Base-by-base conservation (phyloP, 2,888 invertebrate species). In the Megalurothrips usitatus region DNA sequence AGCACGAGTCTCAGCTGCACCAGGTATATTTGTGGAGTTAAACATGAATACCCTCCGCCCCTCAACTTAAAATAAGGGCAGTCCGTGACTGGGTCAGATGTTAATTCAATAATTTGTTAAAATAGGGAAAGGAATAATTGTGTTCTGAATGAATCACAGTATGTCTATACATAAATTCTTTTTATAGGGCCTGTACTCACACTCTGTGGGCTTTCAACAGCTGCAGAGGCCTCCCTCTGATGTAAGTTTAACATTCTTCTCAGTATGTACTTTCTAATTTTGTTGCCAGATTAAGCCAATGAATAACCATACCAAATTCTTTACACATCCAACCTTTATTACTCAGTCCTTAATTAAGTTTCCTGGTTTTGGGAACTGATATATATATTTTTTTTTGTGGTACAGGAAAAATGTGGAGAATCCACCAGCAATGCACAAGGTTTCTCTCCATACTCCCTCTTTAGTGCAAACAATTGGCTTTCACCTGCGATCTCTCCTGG, bases 391-490 rank as follows among this genome's bases (percentile, higher is more conserved):
- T 34, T 43, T 11, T 79, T 79, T 79, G 10, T 79, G 26, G 26
- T 34, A 49, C 23, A 49, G 58, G 79, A 79, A 26, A 75, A 75
- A 58, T 58, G 58, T 58, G 58, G 58, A 23, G 68, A 75, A 23
- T 75, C 68, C 26, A 1, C 68, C 68, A 75, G 10, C 26, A 75
- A 26, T 10, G 26, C 12, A 8, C 68, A 75, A 23, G 26, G 68
- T 75, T 75, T 75, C 23, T 75, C 68, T 75, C 68, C 89, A 17
- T 91, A 91, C 86, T 90, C 90, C 12, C 84, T 90, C 85, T 91
- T 91, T 86, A 91, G 90, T 86, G 90, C 85, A 75, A 86, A 86
- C 78, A 83, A 85, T 8, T 85, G 86, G 85, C 68, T 75, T 9
- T 75, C 68, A 8, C 68, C 68, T 8, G 68, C 68, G 26, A 75